phyloP scores from a whole-genome alignment of 2,888 invertebrate species.

The Eilema griseolum region DNA sequence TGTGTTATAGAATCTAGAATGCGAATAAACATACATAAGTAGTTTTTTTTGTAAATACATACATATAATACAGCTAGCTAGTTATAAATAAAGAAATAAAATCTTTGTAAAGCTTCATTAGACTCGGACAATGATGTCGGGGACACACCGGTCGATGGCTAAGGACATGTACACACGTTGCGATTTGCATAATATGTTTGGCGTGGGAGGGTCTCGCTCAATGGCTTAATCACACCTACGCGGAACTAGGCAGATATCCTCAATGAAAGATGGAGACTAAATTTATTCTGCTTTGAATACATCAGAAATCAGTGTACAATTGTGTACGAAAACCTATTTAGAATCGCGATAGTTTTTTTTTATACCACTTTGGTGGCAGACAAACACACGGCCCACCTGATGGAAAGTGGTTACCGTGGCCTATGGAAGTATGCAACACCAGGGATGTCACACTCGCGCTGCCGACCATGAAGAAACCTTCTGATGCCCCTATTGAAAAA shows the following conservation, averaged over 20 bases:
- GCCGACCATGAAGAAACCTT: no score
- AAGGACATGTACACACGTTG: conserved; percentile 24
- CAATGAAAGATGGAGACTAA: not conserved
- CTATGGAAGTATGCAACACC: no score
- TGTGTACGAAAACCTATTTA: conserved; percentile 1
- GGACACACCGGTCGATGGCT: conserved; percentile 6
- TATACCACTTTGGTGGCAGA: no score
- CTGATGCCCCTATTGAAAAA: no score
- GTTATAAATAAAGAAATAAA: conserved; percentile 22
- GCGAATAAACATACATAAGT: no score
- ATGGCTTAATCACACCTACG: conserved; percentile 28
- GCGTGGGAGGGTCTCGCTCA: conserved; percentile 17
- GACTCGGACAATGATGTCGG: conserved; percentile 14
- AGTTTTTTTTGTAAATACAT: no score
- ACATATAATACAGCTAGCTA: fast-evolving
- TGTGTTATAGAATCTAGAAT: no score
- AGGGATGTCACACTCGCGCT: no score
- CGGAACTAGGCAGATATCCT: not conserved
- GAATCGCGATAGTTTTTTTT: no score
- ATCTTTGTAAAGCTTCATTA: conserved; percentile 14
- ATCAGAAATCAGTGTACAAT: not conserved
- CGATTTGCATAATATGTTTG: conserved; percentile 33
- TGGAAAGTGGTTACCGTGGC: no score
- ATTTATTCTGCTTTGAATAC: conserved; percentile 3
- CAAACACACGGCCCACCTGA: no score